Base-by-base conservation (phyloP, 2,888 invertebrate species). In the Chaitophorus viminalis region DNA sequence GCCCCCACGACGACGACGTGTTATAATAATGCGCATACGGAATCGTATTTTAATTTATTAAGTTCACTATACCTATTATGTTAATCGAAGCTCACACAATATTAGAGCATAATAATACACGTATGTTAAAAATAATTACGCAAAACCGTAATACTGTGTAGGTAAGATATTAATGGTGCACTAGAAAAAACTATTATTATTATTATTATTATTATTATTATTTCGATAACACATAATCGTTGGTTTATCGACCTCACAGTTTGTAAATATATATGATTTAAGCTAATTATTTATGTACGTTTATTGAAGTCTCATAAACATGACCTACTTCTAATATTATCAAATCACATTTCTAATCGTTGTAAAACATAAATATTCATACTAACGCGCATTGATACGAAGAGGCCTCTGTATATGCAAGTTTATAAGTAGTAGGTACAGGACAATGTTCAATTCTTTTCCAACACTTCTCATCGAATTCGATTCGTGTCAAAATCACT, bases 121-220 rank as follows among this genome's bases (percentile, higher is more conserved):
- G 82, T 70, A 17, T 82, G 31, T 70, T 46, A 52, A 82, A n/a
- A 82, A 82, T 82, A 52, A 82, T 82, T 72, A 82, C 72, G 72
- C 70, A 72, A 82, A 82, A 72, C 70, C 14, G 46, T 82, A 46
- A 31, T 31, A 31, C 70, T 52, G 6, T 36, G 36, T 46, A 14
- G 14, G 11, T 39, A 11, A 2, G 11, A 46, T 14, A 14, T 46
- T 46, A 14, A 46, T 14, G 46, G 72, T n/a, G 31, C 72, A 72
- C 72, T 72, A 72, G 82, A 72, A 52, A n/a, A 72, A 82, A 72
- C 72, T 8, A 54, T 82, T 81, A 74, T 74, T 76, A 82, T 72
- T n/a, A n/a, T n/a, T n/a, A n/a, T n/a, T n/a, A n/a, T n/a, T n/a
- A n/a, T n/a, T n/a, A n/a, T n/a, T n/a, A n/a, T 54, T 72, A 82